Base-by-base conservation (phyloP, 1,140 invertebrate species). In the Chionoecetes opilio region DNA sequence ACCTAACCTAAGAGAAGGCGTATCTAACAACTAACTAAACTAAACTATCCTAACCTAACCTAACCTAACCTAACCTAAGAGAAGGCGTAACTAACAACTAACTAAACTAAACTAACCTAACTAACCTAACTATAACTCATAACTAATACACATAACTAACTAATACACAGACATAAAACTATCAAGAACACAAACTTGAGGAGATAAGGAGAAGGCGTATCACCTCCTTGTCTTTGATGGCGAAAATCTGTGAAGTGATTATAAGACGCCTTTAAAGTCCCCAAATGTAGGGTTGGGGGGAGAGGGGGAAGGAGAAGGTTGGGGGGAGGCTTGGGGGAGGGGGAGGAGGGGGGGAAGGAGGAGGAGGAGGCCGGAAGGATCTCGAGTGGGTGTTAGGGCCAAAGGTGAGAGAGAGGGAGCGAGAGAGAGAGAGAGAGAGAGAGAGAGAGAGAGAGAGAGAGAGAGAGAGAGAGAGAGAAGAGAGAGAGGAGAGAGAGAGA, bases 211-310 rank as follows among this genome's bases (percentile, higher is more conserved):
- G n/a, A n/a, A n/a, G 21, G 9, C 63, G 21, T 75, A 75, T 75
- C 63, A n/a, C 63, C 63, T 21, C 5, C 63, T 26, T 26, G 63
- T 75, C 63, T n/a, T 75, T 75, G 63, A n/a, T 75, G 21, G 63
- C n/a, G 63, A n/a, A n/a, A 75, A 75, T 21, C 63, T 75, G 63
- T 75, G 63, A 75, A 75, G 63, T 75, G 63, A 75, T 75, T 75
- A 75, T n/a, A n/a, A 75, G 63, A 0, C 63, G 63, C 63, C 63
- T 75, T 75, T 75, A n/a, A n/a, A 75, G 5, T 14, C 63, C n/a
- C n/a, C n/a, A 75, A 75, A 75, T 75, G 63, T 17, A 75, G 63
- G 63, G 63, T 6, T 1, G n/a, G 63, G 21, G 63, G n/a, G 21
- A 26, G 26, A 21, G 26, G 21, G 53, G 21, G 53, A 75, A 21